Evolutionary conservation across 2,797 vertebrate species (phyloP), one percentile per base, ranked within the genome.

Genomic region (Graptemys geographica): DNA sequence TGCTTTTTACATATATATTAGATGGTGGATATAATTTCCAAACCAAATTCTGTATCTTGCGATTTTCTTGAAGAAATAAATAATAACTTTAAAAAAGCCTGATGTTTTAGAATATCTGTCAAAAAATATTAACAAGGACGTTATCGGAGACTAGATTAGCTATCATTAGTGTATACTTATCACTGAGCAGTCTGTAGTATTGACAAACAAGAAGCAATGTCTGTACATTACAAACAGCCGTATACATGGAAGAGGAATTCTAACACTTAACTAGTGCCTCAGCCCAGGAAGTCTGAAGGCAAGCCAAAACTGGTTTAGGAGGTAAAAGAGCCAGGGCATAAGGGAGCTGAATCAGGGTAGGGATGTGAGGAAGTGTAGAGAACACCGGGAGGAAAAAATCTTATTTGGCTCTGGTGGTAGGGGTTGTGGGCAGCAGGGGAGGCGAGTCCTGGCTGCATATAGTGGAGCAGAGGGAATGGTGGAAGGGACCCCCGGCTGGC

Each of bases 381-480:
- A 90, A 90, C 44, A 92, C 31, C 10, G 52, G 80, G 83, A 90
- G 80, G 87, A 96, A 96, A 41, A 94, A 94, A 69, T 37, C 90
- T 87, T 89, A 84, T 52, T 85, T 31, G 79, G 86, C 27, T 62
- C 90, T 93, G 44, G 12, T 92, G 57, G 3, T 47, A 91, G 44
- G 55, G 81, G 47, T 31, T 41, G 57, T 62, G 84, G 88, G 88
- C 9, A 86, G 5, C 1, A 87, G 19, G 44, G 81, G 28, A 23
- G 80, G 44, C 12, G 87, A 96, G 79, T 47, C 85, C 78, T 85
- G 90, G 76, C 79, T 92, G 86, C 88, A 78, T 62, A 86, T 83
- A 84, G 55, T 2, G 86, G 27, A 0, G 0, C 3, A 80, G 55
- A 47, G 83, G 65, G 91, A 94, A 53, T 80, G 79, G 57, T 94